phyloP scores from a whole-genome alignment of 2,113 vertebrate species.

The Dryoscopus gambensis region DNA sequence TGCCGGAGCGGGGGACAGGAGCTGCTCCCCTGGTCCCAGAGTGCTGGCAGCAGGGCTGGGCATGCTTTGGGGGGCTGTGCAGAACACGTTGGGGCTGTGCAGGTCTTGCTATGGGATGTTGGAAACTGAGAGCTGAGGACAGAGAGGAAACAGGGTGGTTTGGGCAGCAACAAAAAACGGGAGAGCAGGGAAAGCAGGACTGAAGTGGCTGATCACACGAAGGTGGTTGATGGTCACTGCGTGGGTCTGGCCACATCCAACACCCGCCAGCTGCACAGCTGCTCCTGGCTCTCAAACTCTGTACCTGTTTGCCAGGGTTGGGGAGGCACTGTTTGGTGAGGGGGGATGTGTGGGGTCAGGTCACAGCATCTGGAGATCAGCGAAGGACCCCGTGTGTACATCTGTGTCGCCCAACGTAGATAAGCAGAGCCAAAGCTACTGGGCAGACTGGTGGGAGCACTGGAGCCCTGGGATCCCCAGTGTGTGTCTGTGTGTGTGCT shows the following conservation, averaged over 20 bases:
- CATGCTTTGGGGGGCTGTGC: no score
- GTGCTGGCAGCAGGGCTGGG: rapidly evolving
- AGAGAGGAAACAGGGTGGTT: background rate
- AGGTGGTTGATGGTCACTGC: background rate
- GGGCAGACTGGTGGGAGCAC: background rate
- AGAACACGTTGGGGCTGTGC: background rate
- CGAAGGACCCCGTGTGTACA: background rate
- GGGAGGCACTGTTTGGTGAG: no score
- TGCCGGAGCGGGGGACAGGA: rapidly evolving
- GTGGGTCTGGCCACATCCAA: background rate
- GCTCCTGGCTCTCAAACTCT: background rate
- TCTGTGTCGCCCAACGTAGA: no score
- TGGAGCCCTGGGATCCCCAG: background rate
- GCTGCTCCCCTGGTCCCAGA: background rate
- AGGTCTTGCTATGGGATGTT: background rate
- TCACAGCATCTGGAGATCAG: background rate
- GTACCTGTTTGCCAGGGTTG: background rate
- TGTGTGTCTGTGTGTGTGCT: no score
- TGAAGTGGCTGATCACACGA: background rate
- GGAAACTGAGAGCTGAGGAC: background rate
- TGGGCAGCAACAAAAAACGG: background rate
- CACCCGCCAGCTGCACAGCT: background rate
- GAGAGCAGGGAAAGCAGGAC: background rate
- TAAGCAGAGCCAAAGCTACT: background rate
- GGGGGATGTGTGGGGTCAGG: background rate